These are phyloP conservation scores for Vollenhovia emeryi DNA, from an alignment of 1,140 invertebrate genomes.

Conservation along the genomic window DNA sequence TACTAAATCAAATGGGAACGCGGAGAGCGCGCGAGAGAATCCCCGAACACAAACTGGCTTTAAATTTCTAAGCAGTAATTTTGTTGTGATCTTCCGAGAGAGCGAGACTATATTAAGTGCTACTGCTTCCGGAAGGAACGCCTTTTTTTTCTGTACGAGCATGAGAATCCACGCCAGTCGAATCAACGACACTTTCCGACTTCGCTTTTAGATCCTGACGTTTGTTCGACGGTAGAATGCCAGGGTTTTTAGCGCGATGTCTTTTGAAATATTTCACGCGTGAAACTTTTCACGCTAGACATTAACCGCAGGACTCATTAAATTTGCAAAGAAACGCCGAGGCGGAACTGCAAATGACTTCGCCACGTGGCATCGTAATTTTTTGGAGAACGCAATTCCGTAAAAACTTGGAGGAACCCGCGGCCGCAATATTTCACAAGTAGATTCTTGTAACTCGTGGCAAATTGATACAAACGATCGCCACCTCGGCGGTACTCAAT, in stretches of 20 bases:
- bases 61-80: conserved; percentile 40
- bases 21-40: not conserved
- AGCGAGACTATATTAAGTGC: conserved; percentile 41
- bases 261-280: not conserved
- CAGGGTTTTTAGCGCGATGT: not conserved
- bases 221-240: not conserved
- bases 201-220: not conserved
- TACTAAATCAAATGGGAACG: conserved; percentile 72
- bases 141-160: not conserved
- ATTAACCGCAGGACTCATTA: not conserved
- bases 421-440: conserved; percentile 40
- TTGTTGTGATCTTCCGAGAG: conserved; percentile 21
- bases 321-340: not conserved
- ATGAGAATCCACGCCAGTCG: not conserved
- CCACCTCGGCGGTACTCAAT: conserved; percentile 24
- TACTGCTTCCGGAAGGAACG: conserved; percentile 26
- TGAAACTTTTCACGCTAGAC: not conserved
- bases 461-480: conserved; percentile 77
- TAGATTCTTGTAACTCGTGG: conserved; percentile 31
- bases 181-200: not conserved
- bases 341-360: not conserved
- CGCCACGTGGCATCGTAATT: conserved; percentile 63
- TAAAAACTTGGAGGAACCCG: conserved; percentile 29
- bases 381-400: conserved; percentile 42
- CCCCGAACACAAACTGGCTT: conserved; percentile 2